Evolutionary conservation across 2,888 invertebrate genomes (phyloP).

Genomic region (Trissoscelio sp.): DNA sequence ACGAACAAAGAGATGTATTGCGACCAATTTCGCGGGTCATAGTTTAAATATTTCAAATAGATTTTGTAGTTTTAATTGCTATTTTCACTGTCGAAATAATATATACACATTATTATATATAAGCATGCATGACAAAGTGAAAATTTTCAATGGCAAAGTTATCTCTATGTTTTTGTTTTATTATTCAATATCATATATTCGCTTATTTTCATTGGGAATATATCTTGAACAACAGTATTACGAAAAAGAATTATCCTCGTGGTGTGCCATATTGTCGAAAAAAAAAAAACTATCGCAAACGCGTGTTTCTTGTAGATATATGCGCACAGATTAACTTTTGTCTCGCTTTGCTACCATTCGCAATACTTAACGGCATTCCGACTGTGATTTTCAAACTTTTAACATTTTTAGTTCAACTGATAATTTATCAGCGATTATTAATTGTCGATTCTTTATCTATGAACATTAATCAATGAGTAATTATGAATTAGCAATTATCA

Average conservation of each 20-base stretch:
- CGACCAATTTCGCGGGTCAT: slow-evolving; percentile 37
- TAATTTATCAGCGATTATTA: too few species aligned
- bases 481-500: too few species aligned
- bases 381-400: slow-evolving; percentile 64
- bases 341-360: slow-evolving; percentile 22
- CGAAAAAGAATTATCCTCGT: slow-evolving; percentile 39
- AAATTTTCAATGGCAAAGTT: not conserved
- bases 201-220: slow-evolving; percentile 46
- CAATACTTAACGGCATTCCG: slow-evolving; percentile 62
- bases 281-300: not conserved
- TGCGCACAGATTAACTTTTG: slow-evolving; percentile 4
- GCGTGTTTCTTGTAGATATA: not conserved
- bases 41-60: slow-evolving; percentile 56
- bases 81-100: slow-evolving; percentile 35
- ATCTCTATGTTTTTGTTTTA: not conserved
- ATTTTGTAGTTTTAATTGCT: slow-evolving; percentile 49
- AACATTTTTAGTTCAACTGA: slow-evolving; percentile 2
- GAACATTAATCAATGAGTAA: too few species aligned
- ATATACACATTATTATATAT: slow-evolving; percentile 13
- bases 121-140: slow-evolving; percentile 16
- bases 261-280: slow-evolving; percentile 76
- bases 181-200: slow-evolving; percentile 2
- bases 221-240: slow-evolving; percentile 62
- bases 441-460: too few species aligned
- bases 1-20: slow-evolving; percentile 62